Evolutionary conservation across 2,797 vertebrate genomes (phyloP).

Genomic region (Chelonia mydas): DNA sequence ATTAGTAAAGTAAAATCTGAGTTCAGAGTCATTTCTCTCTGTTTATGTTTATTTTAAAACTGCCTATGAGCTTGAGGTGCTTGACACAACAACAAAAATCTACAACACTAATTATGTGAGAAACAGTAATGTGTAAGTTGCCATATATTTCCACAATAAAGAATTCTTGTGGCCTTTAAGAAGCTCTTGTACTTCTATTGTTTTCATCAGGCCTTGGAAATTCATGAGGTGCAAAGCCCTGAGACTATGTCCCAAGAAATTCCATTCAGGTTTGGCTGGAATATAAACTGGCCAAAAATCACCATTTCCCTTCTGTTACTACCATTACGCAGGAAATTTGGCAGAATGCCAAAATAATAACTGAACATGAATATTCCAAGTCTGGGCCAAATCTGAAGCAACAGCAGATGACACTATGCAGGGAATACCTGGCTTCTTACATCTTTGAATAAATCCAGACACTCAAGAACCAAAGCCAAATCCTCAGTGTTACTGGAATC

Average conservation of each 20-base stretch:
- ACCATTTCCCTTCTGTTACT: background rate
- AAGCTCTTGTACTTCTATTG: background rate
- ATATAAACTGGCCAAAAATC: background rate
- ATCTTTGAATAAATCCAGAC: background rate
- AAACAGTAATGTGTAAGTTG: background rate
- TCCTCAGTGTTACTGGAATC: background rate
- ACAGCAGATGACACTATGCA: background rate
- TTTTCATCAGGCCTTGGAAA: background rate
- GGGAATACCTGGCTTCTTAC: background rate
- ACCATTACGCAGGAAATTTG: background rate
- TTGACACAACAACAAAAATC: conserved; percentile 34
- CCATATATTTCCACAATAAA: background rate
- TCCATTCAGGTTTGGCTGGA: background rate
- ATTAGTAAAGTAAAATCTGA: background rate
- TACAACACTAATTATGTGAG: conserved; percentile 15
- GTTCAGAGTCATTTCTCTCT: conserved; percentile 49
- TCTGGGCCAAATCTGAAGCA: background rate
- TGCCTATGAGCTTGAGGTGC: conserved; percentile 46
- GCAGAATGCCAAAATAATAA: background rate
- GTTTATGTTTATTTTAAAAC: conserved; percentile 52
- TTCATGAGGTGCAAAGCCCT: background rate
- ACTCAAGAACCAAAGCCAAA: background rate
- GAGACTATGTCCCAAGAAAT: background rate
- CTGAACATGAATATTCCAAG: background rate
- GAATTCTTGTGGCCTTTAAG: background rate